Conservation (phyloP, 2,797 vertebrate genomes). For the Rhabdomys pumilio region DNA sequence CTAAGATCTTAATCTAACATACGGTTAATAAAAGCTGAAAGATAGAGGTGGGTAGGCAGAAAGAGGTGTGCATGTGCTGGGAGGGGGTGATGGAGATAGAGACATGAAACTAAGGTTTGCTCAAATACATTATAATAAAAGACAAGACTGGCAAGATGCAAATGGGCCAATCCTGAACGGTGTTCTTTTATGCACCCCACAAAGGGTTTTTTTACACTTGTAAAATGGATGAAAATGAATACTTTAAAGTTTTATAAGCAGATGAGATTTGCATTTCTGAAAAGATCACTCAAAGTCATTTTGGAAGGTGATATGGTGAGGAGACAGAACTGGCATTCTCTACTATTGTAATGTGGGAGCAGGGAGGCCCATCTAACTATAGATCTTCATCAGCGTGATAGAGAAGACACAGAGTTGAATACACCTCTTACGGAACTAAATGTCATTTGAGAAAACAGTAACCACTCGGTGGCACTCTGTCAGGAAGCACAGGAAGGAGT, state of each 20-base stretch:
- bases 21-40: not conserved
- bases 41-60: not conserved
- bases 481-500: not conserved
- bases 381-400: not conserved
- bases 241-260: slow-evolving; percentile 41
- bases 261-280: slow-evolving; percentile 54
- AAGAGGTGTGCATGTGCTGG: not conserved
- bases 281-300: slow-evolving; percentile 42
- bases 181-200: not conserved
- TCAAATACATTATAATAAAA: not conserved
- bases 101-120: not conserved
- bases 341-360: not conserved
- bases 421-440: not conserved
- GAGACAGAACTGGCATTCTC: not conserved
- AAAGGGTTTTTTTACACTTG: not conserved
- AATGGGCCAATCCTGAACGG: not conserved
- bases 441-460: not conserved
- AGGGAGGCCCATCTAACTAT: not conserved
- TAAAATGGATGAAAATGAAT: slow-evolving; percentile 56
- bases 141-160: not conserved
- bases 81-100: not conserved
- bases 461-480: not conserved
- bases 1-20: not conserved
- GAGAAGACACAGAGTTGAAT: not conserved
- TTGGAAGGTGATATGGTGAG: slow-evolving; percentile 21